Evolutionary conservation across 2,797 vertebrate genomes (phyloP).

Genomic region (Peromyscus nudipes): DNA sequence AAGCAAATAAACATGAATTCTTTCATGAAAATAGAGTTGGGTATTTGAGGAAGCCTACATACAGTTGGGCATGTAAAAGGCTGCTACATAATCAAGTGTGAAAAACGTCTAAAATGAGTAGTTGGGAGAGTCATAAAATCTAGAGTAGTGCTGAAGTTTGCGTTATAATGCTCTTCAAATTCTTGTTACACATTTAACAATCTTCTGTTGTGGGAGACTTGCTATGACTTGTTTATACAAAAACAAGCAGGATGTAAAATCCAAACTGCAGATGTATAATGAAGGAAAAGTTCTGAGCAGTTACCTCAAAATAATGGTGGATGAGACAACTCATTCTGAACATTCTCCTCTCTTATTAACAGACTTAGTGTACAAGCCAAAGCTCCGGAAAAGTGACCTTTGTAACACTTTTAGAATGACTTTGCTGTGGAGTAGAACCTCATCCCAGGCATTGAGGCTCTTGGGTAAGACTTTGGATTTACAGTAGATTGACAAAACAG

Average conservation of each 20-base stretch:
- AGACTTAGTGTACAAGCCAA: neutral
- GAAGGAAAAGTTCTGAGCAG: neutral
- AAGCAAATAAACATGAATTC: neutral
- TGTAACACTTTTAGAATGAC: neutral
- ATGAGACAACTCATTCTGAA: neutral
- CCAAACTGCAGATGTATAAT: neutral
- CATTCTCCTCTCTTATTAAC: neutral
- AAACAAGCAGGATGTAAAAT: neutral
- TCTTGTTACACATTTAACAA: neutral
- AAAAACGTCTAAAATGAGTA: neutral
- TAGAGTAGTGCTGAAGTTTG: neutral
- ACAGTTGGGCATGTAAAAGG: neutral
- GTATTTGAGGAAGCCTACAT: constrained; percentile 16
- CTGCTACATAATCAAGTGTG: neutral
- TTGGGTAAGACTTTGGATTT: neutral
- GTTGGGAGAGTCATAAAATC: neutral
- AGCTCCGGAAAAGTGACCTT: neutral
- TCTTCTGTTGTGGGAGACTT: neutral
- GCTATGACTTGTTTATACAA: neutral
- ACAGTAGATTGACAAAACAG: neutral
- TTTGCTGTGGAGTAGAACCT: neutral
- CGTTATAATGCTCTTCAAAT: constrained; percentile 28
- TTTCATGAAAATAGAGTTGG: constrained; percentile 34
- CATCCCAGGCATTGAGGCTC: neutral
- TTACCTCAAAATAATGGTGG: neutral